Percentiles rank a stretch among this genome's conserved stretches.
Conservation (phyloP, 2,797 vertebrate genomes). For the Sarcophilus harrisii region DNA sequence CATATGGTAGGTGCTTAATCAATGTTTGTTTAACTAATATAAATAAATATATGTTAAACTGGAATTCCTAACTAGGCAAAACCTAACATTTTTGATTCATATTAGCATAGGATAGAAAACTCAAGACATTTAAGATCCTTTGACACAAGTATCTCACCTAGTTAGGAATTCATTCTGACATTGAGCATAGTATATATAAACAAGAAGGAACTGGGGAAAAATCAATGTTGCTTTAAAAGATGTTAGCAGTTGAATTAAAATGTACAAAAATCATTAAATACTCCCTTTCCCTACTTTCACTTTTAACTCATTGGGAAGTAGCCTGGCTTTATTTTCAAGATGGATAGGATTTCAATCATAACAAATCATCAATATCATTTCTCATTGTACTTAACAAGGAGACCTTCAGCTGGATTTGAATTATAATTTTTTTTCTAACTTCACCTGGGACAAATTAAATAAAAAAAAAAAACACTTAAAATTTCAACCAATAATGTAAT, state of each 20-base stretch:
- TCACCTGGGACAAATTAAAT: constrained; percentile 58
- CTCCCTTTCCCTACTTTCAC: not conserved
- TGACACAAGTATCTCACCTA: constrained; percentile 52
- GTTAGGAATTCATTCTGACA: constrained; percentile 77
- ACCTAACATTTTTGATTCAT: constrained; percentile 34
- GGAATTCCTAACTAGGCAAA: constrained; percentile 65
- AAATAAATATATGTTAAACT: constrained; percentile 48
- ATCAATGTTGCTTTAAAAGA: constrained; percentile 79
- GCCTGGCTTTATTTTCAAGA: constrained; percentile 36
- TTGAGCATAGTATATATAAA: constrained; percentile 61
- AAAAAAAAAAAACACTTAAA: constrained; percentile 35
- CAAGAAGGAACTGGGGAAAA: constrained; percentile 66
- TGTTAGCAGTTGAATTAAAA: constrained; percentile 76
- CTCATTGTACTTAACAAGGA: constrained; percentile 48
- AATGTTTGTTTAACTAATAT: constrained; percentile 58
- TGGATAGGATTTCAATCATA: constrained; percentile 61
- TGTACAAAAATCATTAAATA: constrained; percentile 68
- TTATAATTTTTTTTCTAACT: constrained; percentile 14
- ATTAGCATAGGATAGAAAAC: constrained; percentile 60
- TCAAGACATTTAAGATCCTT: constrained; percentile 69
- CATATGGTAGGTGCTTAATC: not conserved
- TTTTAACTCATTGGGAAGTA: constrained; percentile 56
- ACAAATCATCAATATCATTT: constrained; percentile 38
- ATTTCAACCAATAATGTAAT: constrained; percentile 48
- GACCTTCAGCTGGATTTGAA: constrained; percentile 50